phyloP scores from a whole-genome alignment of 2,888 invertebrate genomes.

The Netelia fuscicornis region DNA sequence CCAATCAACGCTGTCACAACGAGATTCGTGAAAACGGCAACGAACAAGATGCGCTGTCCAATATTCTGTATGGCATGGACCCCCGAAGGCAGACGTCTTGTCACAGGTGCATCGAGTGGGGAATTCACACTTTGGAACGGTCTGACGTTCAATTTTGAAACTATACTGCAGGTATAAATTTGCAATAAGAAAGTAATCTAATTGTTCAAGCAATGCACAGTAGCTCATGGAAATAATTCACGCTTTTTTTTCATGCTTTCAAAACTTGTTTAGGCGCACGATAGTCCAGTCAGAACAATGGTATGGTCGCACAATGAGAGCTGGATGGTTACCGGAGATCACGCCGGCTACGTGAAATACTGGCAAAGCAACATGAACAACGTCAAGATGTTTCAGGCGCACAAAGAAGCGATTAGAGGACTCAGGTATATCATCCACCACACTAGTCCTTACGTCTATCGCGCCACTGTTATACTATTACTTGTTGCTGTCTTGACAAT shows the following conservation, averaged over 20 bases:
- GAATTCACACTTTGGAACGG: slow-evolving; percentile 99
- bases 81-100: slow-evolving; percentile 98
- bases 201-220: not conserved
- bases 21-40: slow-evolving; percentile 99
- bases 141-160: slow-evolving; percentile 99
- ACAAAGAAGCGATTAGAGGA: slow-evolving; percentile 99
- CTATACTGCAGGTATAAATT: slow-evolving; percentile 95
- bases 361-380: slow-evolving; percentile 99
- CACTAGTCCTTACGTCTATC: slow-evolving; percentile 84
- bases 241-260: slow-evolving; percentile 22
- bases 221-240: slow-evolving; percentile 24
- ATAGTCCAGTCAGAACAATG: slow-evolving; percentile 99
- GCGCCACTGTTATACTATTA: slow-evolving; percentile 77
- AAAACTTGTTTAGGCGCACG: slow-evolving; percentile 92
- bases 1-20: slow-evolving; percentile 98
- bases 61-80: slow-evolving; percentile 99
- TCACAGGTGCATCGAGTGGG: slow-evolving; percentile 99
- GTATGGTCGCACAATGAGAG: slow-evolving; percentile 99
- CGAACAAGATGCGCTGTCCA: slow-evolving; percentile 99
- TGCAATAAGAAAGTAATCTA: slow-evolving; percentile 8
- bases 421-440: slow-evolving; percentile 91
- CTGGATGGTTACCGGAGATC: slow-evolving; percentile 99
- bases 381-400: slow-evolving; percentile 99
- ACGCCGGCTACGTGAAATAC: slow-evolving; percentile 99
- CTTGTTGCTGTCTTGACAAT: slow-evolving; percentile 60